phyloP scores from a whole-genome alignment of 2,113 vertebrate species.

The Motacilla alba region DNA sequence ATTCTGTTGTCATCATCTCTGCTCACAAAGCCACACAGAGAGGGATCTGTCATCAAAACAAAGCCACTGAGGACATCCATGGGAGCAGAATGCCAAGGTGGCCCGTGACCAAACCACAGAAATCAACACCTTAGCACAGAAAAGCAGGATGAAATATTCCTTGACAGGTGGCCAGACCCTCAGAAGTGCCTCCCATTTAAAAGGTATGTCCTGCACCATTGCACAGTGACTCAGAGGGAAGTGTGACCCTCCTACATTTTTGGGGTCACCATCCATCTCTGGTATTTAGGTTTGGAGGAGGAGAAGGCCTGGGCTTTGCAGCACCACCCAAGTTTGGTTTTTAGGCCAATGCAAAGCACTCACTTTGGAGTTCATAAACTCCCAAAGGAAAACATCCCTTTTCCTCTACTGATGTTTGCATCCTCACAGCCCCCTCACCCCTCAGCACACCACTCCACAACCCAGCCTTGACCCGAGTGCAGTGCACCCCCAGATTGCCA shows the following conservation, averaged over 20 bases:
- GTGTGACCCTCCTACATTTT: background rate
- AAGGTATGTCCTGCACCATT: background rate
- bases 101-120: background rate
- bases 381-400: background rate
- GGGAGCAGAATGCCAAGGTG: background rate
- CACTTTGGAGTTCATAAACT: background rate
- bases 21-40: background rate
- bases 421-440: background rate
- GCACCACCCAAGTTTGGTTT: background rate
- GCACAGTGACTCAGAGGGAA: background rate
- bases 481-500: accelerated
- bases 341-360: background rate
- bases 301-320: background rate
- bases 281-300: background rate
- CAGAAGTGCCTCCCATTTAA: background rate
- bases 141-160: background rate
- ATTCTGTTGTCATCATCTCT: background rate
- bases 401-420: background rate
- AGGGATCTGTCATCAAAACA: background rate
- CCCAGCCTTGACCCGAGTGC: background rate
- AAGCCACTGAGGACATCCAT: background rate
- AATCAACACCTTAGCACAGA: background rate
- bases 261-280: background rate
- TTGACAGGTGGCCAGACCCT: background rate
- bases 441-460: accelerated